Conservation (phyloP, 2,888 invertebrate genomes). For the Conomelus anceps region DNA sequence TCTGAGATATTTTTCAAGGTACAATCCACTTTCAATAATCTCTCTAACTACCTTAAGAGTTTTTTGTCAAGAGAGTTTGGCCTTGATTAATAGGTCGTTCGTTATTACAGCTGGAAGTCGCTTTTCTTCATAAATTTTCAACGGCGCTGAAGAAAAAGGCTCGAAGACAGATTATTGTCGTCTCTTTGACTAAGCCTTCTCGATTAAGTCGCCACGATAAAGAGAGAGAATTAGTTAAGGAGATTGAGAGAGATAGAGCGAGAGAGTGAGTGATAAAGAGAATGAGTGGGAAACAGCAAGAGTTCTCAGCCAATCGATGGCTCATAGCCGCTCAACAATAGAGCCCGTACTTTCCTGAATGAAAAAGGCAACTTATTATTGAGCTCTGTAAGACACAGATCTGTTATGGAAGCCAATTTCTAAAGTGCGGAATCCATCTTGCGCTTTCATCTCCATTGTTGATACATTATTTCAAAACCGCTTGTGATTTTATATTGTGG, state of each 20-base stretch:
- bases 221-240: too few relatives aligned
- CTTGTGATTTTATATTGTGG: too few relatives aligned
- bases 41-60: not conserved
- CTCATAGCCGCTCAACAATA: not conserved
- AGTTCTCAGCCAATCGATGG: not conserved
- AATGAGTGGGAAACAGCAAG: not conserved
- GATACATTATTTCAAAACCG: not conserved
- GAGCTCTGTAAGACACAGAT: not conserved
- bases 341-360: not conserved
- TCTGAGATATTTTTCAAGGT: not conserved
- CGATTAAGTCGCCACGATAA: not conserved
- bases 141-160: not conserved
- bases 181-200: not conserved
- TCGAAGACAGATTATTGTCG: not conserved
- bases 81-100: not conserved
- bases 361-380: not conserved
- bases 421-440: not conserved
- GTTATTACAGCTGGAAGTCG: not conserved
- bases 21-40: not conserved
- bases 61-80: not conserved
- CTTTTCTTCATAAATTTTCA: not conserved
- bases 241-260: not conserved
- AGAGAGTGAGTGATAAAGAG: not conserved
- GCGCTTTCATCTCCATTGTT: not conserved
- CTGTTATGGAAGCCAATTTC: not conserved